A percentile compares a stretch with the other conserved stretches of the same genome.
phyloP scores from a whole-genome alignment of 2,888 invertebrate species.

The Spisula subtruncata region DNA sequence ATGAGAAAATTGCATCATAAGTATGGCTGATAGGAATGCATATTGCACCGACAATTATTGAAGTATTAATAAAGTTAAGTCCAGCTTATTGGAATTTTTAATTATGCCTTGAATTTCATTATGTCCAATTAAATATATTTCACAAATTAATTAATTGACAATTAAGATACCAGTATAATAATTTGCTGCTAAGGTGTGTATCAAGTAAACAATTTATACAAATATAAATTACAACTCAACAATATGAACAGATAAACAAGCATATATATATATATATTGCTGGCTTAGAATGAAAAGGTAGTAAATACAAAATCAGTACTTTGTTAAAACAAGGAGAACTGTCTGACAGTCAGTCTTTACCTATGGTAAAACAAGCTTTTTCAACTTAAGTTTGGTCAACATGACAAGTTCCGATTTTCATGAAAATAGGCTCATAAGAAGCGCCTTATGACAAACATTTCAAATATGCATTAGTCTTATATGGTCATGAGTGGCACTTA shows the following conservation, averaged over 20 bases:
- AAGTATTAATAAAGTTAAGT: background rate
- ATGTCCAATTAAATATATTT: background rate
- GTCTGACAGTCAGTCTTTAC: too few relatives aligned
- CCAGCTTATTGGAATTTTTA: background rate
- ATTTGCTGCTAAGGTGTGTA: too few relatives aligned
- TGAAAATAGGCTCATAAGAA: too few relatives aligned
- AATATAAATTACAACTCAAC: background rate
- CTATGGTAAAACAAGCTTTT: too few relatives aligned
- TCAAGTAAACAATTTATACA: background rate
- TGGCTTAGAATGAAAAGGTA: too few relatives aligned
- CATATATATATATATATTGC: background rate
- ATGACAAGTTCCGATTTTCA: too few relatives aligned
- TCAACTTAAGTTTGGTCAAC: too few relatives aligned
- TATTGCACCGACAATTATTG: background rate
- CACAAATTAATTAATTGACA: background rate
- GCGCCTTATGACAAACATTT: too few relatives aligned
- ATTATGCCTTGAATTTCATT: background rate
- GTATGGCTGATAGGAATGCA: background rate
- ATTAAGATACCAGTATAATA: background rate
- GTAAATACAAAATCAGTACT: too few relatives aligned
- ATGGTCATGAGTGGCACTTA: too few relatives aligned
- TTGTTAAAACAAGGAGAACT: too few relatives aligned
- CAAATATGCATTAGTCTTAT: too few relatives aligned
- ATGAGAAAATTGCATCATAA: background rate
- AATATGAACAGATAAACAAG: background rate